Conservation (phyloP, 2,888 invertebrate species). For the Lymantria monacha region DNA sequence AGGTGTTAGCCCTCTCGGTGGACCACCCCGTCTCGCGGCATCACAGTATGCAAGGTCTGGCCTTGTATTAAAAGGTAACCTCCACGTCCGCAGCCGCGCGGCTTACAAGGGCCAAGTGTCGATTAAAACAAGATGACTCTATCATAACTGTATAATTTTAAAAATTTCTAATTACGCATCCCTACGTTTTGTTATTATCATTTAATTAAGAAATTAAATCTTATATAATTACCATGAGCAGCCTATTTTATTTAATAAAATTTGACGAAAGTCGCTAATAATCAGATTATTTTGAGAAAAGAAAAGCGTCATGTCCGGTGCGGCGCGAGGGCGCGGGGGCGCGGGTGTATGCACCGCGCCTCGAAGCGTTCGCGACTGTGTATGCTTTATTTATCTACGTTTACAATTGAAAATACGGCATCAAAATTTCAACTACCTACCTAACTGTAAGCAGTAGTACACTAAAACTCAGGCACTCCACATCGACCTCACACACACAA, state of each 20-base stretch:
- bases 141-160: slow-evolving; percentile 82
- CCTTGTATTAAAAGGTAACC: too few species aligned
- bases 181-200: slow-evolving; percentile 81
- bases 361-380: slow-evolving; percentile 68
- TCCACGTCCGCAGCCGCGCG: slow-evolving; percentile 3
- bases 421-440: slow-evolving; percentile 82
- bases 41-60: too few species aligned
- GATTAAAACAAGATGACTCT: slow-evolving; percentile 70
- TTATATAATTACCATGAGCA: slow-evolving; percentile 80
- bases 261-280: slow-evolving; percentile 78
- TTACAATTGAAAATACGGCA: slow-evolving; percentile 79
- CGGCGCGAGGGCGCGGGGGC: slow-evolving; percentile 20
- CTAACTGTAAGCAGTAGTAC: slow-evolving; percentile 82
- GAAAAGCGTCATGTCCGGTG: slow-evolving; percentile 65
- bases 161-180: slow-evolving; percentile 82
- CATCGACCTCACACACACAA: slow-evolving; percentile 74
- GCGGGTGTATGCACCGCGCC: slow-evolving; percentile 26
- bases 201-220: slow-evolving; percentile 82
- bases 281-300: slow-evolving; percentile 75
- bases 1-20: slow-evolving; percentile 12
- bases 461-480: slow-evolving; percentile 77
- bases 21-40: slow-evolving; percentile 1
- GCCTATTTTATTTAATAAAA: slow-evolving; percentile 76
- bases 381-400: slow-evolving; percentile 74
- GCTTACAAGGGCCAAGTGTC: slow-evolving; percentile 49